Evolutionary conservation across 2,888 invertebrate genomes (phyloP).

Genomic region (Nomada lathburiana): DNA sequence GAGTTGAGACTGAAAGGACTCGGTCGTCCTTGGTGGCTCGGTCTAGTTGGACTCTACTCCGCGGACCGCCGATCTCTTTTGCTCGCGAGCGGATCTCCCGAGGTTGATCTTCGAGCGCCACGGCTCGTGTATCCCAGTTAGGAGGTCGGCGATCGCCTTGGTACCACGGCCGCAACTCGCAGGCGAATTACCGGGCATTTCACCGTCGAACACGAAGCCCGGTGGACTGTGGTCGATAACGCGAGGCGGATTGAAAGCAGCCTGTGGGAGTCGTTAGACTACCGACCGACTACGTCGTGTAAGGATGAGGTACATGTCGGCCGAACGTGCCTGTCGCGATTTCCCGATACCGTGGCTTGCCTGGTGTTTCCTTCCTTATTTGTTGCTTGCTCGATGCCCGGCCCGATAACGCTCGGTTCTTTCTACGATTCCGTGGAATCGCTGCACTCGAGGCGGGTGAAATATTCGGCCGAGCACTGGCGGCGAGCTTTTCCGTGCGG

Average conservation of each 20-base stretch:
- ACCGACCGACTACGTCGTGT: slow-evolving; percentile 43
- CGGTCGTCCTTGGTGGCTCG: slow-evolving; percentile 65
- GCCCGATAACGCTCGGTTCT: slow-evolving; percentile 48
- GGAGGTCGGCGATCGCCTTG: slow-evolving; percentile 33
- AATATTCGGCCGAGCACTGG: slow-evolving; percentile 28
- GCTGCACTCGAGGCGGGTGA: slow-evolving; percentile 10
- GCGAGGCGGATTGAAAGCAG: slow-evolving; percentile 68
- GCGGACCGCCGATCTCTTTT: slow-evolving; percentile 40
- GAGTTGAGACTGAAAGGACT: slow-evolving; percentile 39
- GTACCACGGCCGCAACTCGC: slow-evolving; percentile 15
- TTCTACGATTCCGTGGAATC: slow-evolving; percentile 29
- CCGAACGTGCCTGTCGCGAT: slow-evolving; percentile 65
- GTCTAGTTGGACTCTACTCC: slow-evolving; percentile 62
- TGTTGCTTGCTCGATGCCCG: slow-evolving; percentile 59
- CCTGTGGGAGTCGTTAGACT: slow-evolving; percentile 70
- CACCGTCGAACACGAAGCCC: slow-evolving; percentile 27
- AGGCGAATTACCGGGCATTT: slow-evolving; percentile 57
- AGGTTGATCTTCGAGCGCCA: slow-evolving; percentile 52
- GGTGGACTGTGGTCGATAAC: slow-evolving; percentile 61
- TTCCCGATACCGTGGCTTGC: slow-evolving; percentile 59
- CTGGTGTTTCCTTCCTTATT: slow-evolving; percentile 68
- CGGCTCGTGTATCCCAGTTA: slow-evolving; percentile 49
- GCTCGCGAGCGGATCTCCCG: slow-evolving; percentile 48
- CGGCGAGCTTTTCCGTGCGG: background rate
- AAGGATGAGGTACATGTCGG: slow-evolving; percentile 66